phyloP scores from a whole-genome alignment of 2,797 vertebrate genomes.

The Manis pentadactyla region DNA sequence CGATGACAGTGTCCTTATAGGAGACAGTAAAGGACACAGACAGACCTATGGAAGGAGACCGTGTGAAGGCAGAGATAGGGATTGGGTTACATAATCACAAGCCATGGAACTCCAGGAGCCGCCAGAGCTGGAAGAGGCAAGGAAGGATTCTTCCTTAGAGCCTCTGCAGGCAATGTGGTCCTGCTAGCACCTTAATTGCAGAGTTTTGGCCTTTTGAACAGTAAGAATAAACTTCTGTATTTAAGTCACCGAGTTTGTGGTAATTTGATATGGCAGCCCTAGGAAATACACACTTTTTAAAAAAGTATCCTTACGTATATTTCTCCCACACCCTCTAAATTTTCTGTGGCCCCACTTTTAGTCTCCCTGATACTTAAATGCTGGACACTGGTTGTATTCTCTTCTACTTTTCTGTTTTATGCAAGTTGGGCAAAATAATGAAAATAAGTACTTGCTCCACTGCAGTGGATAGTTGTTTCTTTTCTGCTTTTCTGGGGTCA shows the following conservation, averaged over 20 bases:
- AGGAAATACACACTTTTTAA: neutral
- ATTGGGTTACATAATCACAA: neutral
- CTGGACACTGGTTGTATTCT: neutral
- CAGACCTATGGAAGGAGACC: neutral
- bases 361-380: neutral
- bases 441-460: neutral
- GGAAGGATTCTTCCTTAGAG: neutral
- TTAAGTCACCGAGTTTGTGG: neutral
- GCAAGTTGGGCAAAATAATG: neutral
- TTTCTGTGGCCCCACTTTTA: neutral
- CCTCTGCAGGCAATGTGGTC: neutral
- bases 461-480: neutral
- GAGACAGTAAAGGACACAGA: neutral
- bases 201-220: neutral
- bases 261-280: neutral
- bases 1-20: neutral
- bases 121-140: neutral
- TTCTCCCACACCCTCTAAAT: neutral
- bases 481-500: neutral
- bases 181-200: neutral
- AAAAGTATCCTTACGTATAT: neutral
- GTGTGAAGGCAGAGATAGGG: neutral
- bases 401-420: neutral
- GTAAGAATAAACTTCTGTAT: neutral
- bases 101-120: too few relatives aligned